These are phyloP conservation scores for Pyrrhosoma nymphula DNA, from an alignment of 2,888 invertebrate genomes.

Conservation along the genomic window DNA sequence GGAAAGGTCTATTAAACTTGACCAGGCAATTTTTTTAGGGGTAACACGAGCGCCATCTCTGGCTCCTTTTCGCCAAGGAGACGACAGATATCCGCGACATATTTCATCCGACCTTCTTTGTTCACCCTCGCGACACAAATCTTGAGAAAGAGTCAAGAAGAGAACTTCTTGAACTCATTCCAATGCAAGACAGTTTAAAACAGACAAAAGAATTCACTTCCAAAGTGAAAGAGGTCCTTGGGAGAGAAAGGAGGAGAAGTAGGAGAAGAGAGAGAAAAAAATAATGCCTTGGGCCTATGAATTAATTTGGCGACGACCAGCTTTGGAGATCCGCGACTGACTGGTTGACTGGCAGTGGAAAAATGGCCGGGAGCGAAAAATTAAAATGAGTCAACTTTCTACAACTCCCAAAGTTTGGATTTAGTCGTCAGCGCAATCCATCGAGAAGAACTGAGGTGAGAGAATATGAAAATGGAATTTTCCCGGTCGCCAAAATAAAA, in stretches of 20 bases:
- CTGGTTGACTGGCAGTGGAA: neutral
- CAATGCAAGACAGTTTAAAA: slow-evolving; percentile 32
- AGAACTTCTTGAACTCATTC: slow-evolving; percentile 39
- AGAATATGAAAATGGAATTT: neutral
- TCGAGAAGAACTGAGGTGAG: slow-evolving; percentile 16
- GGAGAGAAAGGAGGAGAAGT: neutral
- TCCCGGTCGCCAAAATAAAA: neutral
- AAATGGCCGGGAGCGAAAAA: neutral
- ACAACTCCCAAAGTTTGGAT: neutral
- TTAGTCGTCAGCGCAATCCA: neutral
- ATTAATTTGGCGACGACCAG: slow-evolving; percentile 4
- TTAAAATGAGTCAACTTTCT: slow-evolving; percentile 19
- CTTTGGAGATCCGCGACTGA: neutral
- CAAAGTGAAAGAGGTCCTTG: neutral
- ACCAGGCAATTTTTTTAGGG: neutral
- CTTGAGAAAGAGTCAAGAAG: neutral
- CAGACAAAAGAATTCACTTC: neutral
- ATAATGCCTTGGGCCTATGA: neutral
- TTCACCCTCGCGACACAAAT: slow-evolving; percentile 20
- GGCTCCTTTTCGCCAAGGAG: neutral
- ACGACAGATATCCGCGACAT: slow-evolving; percentile 27
- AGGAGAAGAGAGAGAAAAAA: neutral
- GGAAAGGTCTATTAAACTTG: slow-evolving; percentile 2
- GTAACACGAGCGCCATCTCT: neutral
- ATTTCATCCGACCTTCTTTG: slow-evolving; percentile 16